Conservation (phyloP, 2,888 invertebrate genomes). For the Volucella zonaria region DNA sequence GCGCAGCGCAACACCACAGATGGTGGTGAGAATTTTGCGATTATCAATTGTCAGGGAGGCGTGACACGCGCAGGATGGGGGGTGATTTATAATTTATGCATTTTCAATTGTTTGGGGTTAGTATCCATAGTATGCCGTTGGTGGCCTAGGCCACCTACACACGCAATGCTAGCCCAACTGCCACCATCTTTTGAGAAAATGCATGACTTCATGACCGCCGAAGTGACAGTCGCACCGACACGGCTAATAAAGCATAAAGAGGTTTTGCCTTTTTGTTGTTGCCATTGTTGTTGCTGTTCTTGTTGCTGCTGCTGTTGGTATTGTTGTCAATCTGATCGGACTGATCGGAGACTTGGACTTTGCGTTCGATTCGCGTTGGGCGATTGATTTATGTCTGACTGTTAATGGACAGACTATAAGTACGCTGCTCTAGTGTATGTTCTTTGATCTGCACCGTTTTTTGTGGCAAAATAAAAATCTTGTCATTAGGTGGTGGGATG, state of each 20-base stretch:
- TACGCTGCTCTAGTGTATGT: slow-evolving; percentile 6
- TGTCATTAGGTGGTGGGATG: slow-evolving; percentile 28
- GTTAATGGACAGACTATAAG: slow-evolving; percentile 35
- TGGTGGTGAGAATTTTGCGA: slow-evolving; percentile 54
- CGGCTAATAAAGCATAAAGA: slow-evolving; percentile 46
- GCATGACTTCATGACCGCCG: slow-evolving; percentile 58
- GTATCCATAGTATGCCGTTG: slow-evolving; percentile 32
- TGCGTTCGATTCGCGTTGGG: slow-evolving; percentile 58
- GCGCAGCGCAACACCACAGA: not conserved
- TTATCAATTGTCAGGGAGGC: slow-evolving; percentile 14
- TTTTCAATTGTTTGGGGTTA: slow-evolving; percentile 65
- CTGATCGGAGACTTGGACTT: not conserved
- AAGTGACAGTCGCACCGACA: slow-evolving; percentile 68
- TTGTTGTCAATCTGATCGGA: not conserved
- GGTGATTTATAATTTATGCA: slow-evolving; percentile 70
- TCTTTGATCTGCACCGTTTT: slow-evolving; percentile 65
- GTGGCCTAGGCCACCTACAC: slow-evolving; percentile 66
- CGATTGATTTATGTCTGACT: slow-evolving; percentile 68
- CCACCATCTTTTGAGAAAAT: slow-evolving; percentile 28
- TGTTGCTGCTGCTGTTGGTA: not conserved
- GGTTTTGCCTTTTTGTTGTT: slow-evolving; percentile 17
- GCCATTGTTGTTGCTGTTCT: slow-evolving; percentile 26
- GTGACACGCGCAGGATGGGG: not conserved
- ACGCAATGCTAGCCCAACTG: slow-evolving; percentile 18
- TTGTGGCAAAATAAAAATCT: slow-evolving; percentile 42